phyloP scores from a whole-genome alignment of 92 coral and sea anemone genomes.

The Anthopleura xanthogrammica region DNA sequence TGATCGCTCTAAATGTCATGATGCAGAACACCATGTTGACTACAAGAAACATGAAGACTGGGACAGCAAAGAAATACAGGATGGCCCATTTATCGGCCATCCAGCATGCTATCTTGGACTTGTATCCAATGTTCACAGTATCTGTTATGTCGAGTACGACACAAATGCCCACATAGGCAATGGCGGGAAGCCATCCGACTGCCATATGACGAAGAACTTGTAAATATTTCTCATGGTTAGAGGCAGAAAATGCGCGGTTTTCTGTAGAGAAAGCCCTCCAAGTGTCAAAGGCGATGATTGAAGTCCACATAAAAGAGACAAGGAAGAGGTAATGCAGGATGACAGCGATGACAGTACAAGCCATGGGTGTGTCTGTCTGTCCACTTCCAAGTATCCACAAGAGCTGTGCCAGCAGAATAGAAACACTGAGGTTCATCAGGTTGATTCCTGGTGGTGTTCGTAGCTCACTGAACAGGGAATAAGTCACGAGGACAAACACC shows the following conservation, averaged over 20 bases:
- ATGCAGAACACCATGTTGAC: slow-evolving; percentile 30
- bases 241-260: background rate
- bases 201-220: slow-evolving; percentile 2
- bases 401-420: slow-evolving; percentile 39
- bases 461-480: slow-evolving; percentile 59
- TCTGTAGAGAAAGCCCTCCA: background rate
- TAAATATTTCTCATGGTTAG: no score
- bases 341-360: slow-evolving; percentile 17
- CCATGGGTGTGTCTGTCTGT: no score
- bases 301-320: no score
- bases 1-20: slow-evolving; percentile 13
- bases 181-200: slow-evolving; percentile 62
- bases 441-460: slow-evolving; percentile 66
- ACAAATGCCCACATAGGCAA: slow-evolving; percentile 38
- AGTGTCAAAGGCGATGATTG: slow-evolving; percentile 53
- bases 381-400: slow-evolving; percentile 51
- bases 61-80: background rate
- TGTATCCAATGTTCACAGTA: slow-evolving; percentile 4
- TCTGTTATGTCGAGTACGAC: slow-evolving; percentile 54
- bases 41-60: background rate
- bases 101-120: slow-evolving; percentile 15
- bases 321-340: slow-evolving; percentile 27
- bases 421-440: slow-evolving; percentile 47
- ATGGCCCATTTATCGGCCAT: background rate
- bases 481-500: slow-evolving; percentile 48